A percentile compares a stretch with the other conserved stretches of the same genome.
These are phyloP conservation scores for Calliphora vicina DNA, from an alignment of 1,140 invertebrate genomes.

Conservation along the genomic window DNA sequence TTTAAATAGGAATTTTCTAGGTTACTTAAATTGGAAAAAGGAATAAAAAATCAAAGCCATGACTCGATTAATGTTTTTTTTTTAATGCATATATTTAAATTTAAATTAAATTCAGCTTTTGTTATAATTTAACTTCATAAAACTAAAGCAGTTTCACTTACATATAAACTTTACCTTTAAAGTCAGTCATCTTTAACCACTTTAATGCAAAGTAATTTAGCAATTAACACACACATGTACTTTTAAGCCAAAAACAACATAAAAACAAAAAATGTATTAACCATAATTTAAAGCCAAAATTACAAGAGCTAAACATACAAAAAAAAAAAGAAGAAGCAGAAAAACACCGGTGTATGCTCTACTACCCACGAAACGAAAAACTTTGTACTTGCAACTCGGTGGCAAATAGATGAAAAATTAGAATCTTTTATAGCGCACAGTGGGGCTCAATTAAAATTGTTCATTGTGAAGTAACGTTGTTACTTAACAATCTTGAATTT, in stretches of 20 bases:
- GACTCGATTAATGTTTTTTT: too few relatives aligned
- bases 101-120: neutral
- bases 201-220: neutral
- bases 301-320: neutral
- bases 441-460: too few relatives aligned
- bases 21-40: too few relatives aligned
- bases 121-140: neutral
- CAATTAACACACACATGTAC: neutral
- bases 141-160: neutral
- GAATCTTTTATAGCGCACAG: neutral
- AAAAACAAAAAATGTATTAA: neutral
- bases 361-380: neutral
- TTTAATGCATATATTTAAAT: too few relatives aligned
- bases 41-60: too few relatives aligned
- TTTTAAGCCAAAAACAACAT: too few relatives aligned
- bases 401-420: neutral
- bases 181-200: conserved; percentile 10
- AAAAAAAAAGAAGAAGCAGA: neutral
- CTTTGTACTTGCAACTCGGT: neutral
- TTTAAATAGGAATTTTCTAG: too few relatives aligned
- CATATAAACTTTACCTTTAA: neutral
- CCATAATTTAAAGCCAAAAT: neutral
- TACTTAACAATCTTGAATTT: too few relatives aligned
- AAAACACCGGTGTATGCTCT: neutral
- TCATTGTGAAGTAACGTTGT: too few relatives aligned